phyloP scores from a whole-genome alignment of 2,888 invertebrate species.

The Netelia fuscicornis region DNA sequence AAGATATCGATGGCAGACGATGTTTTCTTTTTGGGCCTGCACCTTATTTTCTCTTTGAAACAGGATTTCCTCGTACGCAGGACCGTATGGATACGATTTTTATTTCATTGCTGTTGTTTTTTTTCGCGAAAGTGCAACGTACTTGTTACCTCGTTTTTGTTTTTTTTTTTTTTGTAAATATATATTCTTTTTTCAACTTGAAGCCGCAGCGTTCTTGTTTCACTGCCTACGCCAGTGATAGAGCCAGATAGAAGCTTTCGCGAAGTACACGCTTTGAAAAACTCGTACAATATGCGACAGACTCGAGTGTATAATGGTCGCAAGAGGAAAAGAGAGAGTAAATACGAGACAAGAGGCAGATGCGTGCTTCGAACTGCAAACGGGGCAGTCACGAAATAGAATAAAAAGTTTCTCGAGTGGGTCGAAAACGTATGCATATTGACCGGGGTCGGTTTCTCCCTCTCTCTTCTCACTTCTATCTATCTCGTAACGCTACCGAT shows the following conservation, averaged over 20 bases:
- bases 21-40: too few relatives aligned
- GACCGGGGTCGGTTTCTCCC: constrained; percentile 77
- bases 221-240: constrained; percentile 78
- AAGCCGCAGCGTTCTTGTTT: constrained; percentile 62
- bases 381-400: constrained; percentile 76
- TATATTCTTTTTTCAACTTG: constrained; percentile 4
- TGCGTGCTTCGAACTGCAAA: constrained; percentile 69
- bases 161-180: too few relatives aligned
- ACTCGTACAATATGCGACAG: constrained; percentile 41
- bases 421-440: constrained; percentile 82
- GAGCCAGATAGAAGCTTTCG: constrained; percentile 62
- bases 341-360: constrained; percentile 66
- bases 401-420: constrained; percentile 83
- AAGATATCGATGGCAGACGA: too few relatives aligned
- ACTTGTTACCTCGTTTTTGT: too few relatives aligned
- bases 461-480: constrained; percentile 2
- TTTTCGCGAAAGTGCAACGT: too few relatives aligned
- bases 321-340: constrained; percentile 48
- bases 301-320: constrained; percentile 46
- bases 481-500: constrained; percentile 80
- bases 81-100: too few relatives aligned
- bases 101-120: too few relatives aligned
- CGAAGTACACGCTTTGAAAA: constrained; percentile 27
- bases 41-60: too few relatives aligned
- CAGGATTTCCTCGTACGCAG: too few relatives aligned